Evolutionary conservation across 2,113 vertebrate species (phyloP), one percentile per base, ranked within the genome.

Genomic region (Psettodes erumei): DNA sequence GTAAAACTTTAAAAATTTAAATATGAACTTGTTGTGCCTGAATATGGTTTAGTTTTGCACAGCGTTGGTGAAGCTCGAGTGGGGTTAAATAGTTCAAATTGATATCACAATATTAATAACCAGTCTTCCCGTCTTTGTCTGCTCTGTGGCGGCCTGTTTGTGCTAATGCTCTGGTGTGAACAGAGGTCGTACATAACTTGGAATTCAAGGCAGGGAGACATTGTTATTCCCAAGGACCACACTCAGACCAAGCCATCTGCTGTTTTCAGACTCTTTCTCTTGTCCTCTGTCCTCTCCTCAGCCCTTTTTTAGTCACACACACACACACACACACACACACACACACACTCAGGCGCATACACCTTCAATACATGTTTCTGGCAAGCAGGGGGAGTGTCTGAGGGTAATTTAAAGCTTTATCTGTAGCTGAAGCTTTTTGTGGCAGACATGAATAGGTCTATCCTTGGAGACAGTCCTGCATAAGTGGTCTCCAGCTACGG

Each of bases 211-310:
- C 80, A 79, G 67, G 73, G 45, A 42, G 61, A 63, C 76, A 86
- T 90, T 83, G 85, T 83, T 82, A 85, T 91, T 90, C 81, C 77
- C 37, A 7, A 40, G 58, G 68, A 56, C 69, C 25, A 37, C 63
- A 64, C 72, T 70, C 50, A 69, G 60, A 79, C 75, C 30, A n/a
- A 79, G 55, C 88, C 90, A 89, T 89, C 86, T 89, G 87, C 86
- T 85, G 65, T 64, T 79, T 78, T 63, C 48, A 5, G 32, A 73
- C 61, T 56, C 54, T 45, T 51, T 58, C 59, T 30, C 54, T 72
- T 30, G 10, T 66, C 72, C 74, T 77, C 78, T 66, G 61, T 54
- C 63, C 59, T 65, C 48, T 61, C 35, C n/a, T 38, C 63, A 56
- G 68, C 50, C 53, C 32, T 71, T 45, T 47, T 58, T 81, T 74